Conservation (phyloP, 2,113 vertebrate genomes). For the Leptocoma aspasia region DNA sequence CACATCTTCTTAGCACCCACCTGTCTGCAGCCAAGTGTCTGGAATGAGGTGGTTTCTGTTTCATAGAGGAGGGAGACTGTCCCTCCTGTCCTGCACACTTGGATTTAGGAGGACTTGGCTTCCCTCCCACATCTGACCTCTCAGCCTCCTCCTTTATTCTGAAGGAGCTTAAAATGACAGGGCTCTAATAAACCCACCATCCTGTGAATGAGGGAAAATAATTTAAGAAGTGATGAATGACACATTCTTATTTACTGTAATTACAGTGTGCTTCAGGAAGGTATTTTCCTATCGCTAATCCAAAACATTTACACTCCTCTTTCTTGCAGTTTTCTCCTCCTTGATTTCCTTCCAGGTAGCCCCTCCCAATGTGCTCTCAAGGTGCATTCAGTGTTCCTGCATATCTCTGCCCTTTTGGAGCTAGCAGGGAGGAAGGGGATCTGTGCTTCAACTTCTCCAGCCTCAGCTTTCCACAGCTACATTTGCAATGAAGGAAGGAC, state of each 20-base stretch:
- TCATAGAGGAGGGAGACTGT: background rate
- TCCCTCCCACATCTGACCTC: background rate
- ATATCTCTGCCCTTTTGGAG: background rate
- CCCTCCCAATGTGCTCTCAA: background rate
- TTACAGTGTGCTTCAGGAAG: background rate
- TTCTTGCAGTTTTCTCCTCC: background rate
- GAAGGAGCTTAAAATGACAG: background rate
- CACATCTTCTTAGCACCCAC: background rate
- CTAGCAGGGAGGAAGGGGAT: background rate
- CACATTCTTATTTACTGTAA: background rate
- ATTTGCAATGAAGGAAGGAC: background rate
- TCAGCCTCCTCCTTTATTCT: background rate
- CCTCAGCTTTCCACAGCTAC: background rate
- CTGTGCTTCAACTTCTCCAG: background rate
- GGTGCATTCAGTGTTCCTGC: background rate
- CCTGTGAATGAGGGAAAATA: background rate
- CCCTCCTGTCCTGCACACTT: background rate
- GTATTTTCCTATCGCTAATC: background rate
- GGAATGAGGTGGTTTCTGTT: background rate
- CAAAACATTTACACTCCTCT: background rate
- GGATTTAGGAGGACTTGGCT: background rate
- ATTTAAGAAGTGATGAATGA: constrained; percentile 19
- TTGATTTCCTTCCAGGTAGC: background rate
- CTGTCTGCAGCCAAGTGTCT: background rate
- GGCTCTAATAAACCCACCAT: background rate